Conservation (phyloP, 2,888 invertebrate genomes). For the Drosophila meridiana region DNA sequence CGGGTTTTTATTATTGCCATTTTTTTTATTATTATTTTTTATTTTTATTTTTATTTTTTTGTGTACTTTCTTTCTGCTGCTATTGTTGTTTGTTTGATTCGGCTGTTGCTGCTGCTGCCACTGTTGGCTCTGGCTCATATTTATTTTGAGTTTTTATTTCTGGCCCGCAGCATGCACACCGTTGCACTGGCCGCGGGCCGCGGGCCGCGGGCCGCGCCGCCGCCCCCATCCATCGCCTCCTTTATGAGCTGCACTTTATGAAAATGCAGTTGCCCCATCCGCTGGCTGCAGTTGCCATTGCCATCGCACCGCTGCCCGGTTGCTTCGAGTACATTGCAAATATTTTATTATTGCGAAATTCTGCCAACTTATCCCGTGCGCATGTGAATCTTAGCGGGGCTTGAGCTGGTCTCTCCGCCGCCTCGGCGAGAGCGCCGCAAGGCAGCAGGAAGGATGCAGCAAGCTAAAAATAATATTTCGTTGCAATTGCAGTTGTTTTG, state of each 20-base stretch:
- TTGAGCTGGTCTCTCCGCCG: slow-evolving; percentile 7
- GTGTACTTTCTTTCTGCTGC: slow-evolving; percentile 33
- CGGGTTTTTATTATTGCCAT: slow-evolving; percentile 77
- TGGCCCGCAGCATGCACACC: slow-evolving; percentile 50
- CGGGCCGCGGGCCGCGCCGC: background rate
- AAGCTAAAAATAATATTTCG: slow-evolving; percentile 81
- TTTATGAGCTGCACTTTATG: slow-evolving; percentile 78
- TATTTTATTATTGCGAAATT: slow-evolving; percentile 83
- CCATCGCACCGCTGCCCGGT: slow-evolving; percentile 18
- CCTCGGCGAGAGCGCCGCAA: slow-evolving; percentile 45
- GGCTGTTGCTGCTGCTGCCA: slow-evolving; percentile 40
- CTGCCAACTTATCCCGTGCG: slow-evolving; percentile 78
- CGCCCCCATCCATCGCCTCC: slow-evolving; percentile 29
- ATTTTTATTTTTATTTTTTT: slow-evolving; percentile 19
- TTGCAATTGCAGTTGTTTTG: slow-evolving; percentile 66
- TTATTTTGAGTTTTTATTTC: slow-evolving; percentile 72
- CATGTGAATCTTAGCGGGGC: slow-evolving; percentile 62
- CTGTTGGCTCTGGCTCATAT: slow-evolving; percentile 65
- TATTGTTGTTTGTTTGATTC: slow-evolving; percentile 74
- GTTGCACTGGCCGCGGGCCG: slow-evolving; percentile 13
- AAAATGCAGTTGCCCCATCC: slow-evolving; percentile 70
- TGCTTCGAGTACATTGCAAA: slow-evolving; percentile 79
- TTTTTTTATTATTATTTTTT: slow-evolving; percentile 26
- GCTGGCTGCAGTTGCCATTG: slow-evolving; percentile 18
- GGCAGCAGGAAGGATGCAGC: slow-evolving; percentile 78